Evolutionary conservation across 2,888 invertebrate species (phyloP).

Genomic region (Hipparchia sbordonii): DNA sequence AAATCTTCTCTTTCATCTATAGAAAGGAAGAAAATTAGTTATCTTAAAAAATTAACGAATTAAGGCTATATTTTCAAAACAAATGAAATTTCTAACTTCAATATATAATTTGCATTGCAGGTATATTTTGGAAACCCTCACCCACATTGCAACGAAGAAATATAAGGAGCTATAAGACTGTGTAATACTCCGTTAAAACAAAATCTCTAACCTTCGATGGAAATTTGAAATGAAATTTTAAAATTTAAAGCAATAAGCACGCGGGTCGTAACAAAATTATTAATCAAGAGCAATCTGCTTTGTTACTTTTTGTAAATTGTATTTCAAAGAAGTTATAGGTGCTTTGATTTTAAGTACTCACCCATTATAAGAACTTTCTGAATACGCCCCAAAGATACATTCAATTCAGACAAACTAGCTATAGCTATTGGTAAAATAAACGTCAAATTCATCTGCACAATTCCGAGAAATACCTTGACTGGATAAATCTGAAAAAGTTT

Average conservation of each 20-base stretch:
- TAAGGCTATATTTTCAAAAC: neutral
- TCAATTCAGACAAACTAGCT: conserved; percentile 81
- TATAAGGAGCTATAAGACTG: neutral
- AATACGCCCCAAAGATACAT: conserved; percentile 82
- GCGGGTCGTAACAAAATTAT: conserved; percentile 1
- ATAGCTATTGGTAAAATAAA: conserved; percentile 82
- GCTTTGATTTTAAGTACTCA: conserved; percentile 41
- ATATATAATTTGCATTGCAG: neutral
- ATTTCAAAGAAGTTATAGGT: neutral
- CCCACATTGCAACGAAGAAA: neutral
- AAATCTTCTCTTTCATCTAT: conserved; percentile 67
- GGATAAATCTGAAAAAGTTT: conserved; percentile 78
- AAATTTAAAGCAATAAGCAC: conserved; percentile 12
- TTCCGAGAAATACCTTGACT: conserved; percentile 82
- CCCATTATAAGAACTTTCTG: conserved; percentile 80
- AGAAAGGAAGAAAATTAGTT: conserved; percentile 9
- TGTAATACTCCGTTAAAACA: neutral
- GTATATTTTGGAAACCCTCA: neutral
- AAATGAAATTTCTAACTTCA: neutral
- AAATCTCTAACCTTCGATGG: neutral
- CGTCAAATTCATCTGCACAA: conserved; percentile 82
- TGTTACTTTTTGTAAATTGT: neutral
- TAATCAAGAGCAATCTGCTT: conserved; percentile 8
- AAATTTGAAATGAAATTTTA: conserved; percentile 15
- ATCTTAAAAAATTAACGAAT: conserved; percentile 20